These are phyloP conservation scores for Eupristina koningsbergeri DNA, from an alignment of 1,140 invertebrate genomes.

Conservation along the genomic window DNA sequence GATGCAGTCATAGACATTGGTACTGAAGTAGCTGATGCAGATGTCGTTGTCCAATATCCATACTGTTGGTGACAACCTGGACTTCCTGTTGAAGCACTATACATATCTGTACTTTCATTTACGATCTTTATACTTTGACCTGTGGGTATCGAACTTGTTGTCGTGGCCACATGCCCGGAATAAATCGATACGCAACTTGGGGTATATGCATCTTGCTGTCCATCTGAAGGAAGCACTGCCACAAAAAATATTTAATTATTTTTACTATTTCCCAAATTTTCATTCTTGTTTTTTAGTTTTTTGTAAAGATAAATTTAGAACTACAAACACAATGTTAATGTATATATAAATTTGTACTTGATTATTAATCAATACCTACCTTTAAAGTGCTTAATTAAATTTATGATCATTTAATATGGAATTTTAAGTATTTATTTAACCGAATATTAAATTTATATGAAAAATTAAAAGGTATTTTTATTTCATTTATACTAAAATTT, in stretches of 20 bases:
- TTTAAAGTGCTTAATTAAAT: too few relatives aligned
- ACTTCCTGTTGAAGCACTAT: slow-evolving; percentile 23
- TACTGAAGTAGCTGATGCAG: slow-evolving; percentile 59
- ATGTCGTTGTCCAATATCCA: slow-evolving; percentile 36
- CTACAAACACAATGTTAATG: too few relatives aligned
- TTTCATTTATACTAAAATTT: too few relatives aligned
- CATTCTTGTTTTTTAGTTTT: not conserved
- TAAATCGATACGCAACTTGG: slow-evolving; percentile 70
- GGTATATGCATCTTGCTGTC: slow-evolving; percentile 68
- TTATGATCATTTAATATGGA: too few relatives aligned
- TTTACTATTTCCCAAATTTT: too few relatives aligned
- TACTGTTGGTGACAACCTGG: slow-evolving; percentile 37
- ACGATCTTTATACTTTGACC: not conserved
- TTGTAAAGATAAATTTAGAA: not conserved
- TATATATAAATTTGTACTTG: too few relatives aligned
- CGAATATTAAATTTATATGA: too few relatives aligned
- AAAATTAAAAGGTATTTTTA: too few relatives aligned
- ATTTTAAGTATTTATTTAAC: too few relatives aligned
- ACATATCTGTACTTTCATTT: not conserved
- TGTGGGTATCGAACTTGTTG: not conserved
- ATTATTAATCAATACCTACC: too few relatives aligned
- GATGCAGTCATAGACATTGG: slow-evolving; percentile 54
- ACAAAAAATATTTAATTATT: not conserved
- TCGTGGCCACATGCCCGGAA: slow-evolving; percentile 51
- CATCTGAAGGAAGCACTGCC: slow-evolving; percentile 66